Evolutionary conservation across 2,888 invertebrate genomes (phyloP).

Genomic region (Allygus modestus): DNA sequence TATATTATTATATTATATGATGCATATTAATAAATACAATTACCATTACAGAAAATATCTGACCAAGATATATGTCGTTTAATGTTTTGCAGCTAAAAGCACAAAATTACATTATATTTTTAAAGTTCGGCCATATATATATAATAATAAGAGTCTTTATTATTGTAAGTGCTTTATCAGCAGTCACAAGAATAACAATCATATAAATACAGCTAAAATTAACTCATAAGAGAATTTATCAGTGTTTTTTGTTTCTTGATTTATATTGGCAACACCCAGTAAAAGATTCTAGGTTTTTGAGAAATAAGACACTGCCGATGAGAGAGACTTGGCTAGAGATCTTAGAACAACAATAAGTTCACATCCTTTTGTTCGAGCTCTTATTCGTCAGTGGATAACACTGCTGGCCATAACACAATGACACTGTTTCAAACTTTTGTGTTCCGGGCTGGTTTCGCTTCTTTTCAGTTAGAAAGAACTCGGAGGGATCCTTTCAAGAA

Average conservation of each 20-base stretch:
- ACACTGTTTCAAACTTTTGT: slow-evolving; percentile 18
- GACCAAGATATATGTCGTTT: too few relatives aligned
- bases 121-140: too few relatives aligned
- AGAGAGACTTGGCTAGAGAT: slow-evolving; percentile 25
- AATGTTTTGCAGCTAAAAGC: too few relatives aligned
- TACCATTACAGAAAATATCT: too few relatives aligned
- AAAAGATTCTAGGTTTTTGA: neutral
- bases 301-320: neutral
- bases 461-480: neutral
- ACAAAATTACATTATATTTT: too few relatives aligned
- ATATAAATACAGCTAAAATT: too few relatives aligned
- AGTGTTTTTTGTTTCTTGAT: neutral
- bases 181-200: too few relatives aligned
- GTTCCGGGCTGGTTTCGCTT: neutral
- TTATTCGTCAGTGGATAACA: slow-evolving; percentile 31
- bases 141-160: too few relatives aligned
- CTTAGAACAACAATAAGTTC: slow-evolving; percentile 11
- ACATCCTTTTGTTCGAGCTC: slow-evolving; percentile 1
- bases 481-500: neutral
- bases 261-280: neutral
- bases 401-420: slow-evolving; percentile 28
- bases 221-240: neutral
- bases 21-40: too few relatives aligned
- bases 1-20: too few relatives aligned
- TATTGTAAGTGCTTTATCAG: too few relatives aligned